Conservation (phyloP, 2,888 invertebrate species). For the Actias luna region DNA sequence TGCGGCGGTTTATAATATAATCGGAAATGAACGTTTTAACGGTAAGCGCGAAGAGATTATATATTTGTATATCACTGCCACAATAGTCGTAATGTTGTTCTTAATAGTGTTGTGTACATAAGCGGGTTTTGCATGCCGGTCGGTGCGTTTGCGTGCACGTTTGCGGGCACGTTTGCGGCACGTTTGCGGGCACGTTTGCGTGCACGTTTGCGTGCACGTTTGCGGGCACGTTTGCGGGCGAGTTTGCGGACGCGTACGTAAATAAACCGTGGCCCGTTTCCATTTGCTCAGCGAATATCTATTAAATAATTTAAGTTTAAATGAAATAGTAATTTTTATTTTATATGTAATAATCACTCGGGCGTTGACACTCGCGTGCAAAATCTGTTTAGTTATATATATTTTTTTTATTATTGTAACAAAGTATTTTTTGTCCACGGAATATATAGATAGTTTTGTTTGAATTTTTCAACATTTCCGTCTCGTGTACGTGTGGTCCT, state of each 20-base stretch:
- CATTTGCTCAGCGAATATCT: slow-evolving; percentile 12
- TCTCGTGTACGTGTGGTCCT: background rate
- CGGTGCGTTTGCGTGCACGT: background rate
- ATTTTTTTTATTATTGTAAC: slow-evolving; percentile 18
- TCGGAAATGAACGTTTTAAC: slow-evolving; percentile 45
- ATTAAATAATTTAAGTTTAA: slow-evolving; percentile 17
- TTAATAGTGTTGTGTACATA: slow-evolving; percentile 22
- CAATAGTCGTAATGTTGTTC: slow-evolving; percentile 52
- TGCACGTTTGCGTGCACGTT: background rate
- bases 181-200: background rate
- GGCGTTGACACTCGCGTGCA: slow-evolving; percentile 31
- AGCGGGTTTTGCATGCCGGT: slow-evolving; percentile 32
- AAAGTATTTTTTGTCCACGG: slow-evolving; percentile 32
- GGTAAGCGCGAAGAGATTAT: slow-evolving; percentile 55
- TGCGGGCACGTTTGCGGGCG: background rate
- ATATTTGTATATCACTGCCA: slow-evolving; percentile 77
- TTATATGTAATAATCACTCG: slow-evolving; percentile 5
- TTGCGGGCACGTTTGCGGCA: background rate
- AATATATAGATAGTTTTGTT: slow-evolving; percentile 43
- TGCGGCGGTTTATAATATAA: slow-evolving; percentile 43
- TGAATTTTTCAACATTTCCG: slow-evolving; percentile 26
- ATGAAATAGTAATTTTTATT: slow-evolving; percentile 11
- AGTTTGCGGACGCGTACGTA: background rate
- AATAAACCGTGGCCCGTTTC: slow-evolving; percentile 23
- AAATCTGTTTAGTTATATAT: slow-evolving; percentile 27